These are phyloP conservation scores for Penelope pileata DNA, from an alignment of 2,113 vertebrate genomes.

Conservation along the genomic window DNA sequence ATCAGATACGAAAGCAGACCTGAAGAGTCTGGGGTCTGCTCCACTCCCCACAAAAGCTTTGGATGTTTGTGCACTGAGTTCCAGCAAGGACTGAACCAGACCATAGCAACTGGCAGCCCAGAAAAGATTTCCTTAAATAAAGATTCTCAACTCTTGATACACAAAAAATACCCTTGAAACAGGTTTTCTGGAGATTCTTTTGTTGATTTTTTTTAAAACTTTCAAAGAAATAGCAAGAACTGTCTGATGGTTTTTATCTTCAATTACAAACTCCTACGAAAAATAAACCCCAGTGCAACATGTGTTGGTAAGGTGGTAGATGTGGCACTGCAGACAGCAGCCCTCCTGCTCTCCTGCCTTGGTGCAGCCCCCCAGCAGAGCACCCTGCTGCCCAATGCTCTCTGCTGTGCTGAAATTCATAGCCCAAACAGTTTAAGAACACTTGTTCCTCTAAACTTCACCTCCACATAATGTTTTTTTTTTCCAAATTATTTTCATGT, in stretches of 20 bases:
- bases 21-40: neutral
- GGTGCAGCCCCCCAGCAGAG: neutral
- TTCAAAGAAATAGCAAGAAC: neutral
- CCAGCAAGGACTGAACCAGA: neutral
- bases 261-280: constrained; percentile 19
- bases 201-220: too few relatives aligned
- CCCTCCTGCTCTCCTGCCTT: neutral
- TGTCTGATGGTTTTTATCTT: neutral
- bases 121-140: neutral
- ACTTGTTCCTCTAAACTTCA: neutral
- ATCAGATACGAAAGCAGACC: neutral
- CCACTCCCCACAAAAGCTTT: neutral
- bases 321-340: neutral
- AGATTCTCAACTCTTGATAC: neutral
- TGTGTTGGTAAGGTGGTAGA: neutral
- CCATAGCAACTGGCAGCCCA: neutral
- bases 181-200: neutral
- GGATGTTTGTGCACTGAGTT: neutral
- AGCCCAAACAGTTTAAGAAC: neutral
- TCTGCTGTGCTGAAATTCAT: neutral
- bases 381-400: neutral
- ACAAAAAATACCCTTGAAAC: neutral
- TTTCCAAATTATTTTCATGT: neutral
- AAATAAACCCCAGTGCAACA: neutral
- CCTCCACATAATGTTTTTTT: neutral